These are phyloP conservation scores for Mormyrops boulengeri DNA, from an alignment of 2,797 vertebrate genomes.

Conservation along the genomic window DNA sequence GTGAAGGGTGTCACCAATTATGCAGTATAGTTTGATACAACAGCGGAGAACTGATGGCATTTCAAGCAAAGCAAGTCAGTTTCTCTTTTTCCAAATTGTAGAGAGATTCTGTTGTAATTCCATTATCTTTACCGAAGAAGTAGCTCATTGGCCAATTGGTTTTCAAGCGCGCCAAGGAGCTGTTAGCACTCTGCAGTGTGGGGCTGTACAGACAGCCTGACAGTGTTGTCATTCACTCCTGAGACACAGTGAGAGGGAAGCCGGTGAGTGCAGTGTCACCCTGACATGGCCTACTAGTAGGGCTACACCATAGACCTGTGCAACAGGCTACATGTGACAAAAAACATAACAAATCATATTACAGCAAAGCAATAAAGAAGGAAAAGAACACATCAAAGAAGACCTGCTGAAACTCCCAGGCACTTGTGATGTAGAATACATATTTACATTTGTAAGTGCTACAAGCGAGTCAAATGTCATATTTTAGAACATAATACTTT, in stretches of 20 bases:
- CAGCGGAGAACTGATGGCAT: background rate
- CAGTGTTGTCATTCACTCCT: conserved; percentile 17
- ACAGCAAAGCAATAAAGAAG: conserved; percentile 16
- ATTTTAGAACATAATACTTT: conserved; percentile 34
- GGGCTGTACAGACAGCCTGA: background rate
- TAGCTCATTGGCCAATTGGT: background rate
- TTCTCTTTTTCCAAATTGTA: background rate
- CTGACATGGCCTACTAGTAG: background rate
- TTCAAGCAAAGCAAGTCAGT: background rate
- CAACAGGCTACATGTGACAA: background rate
- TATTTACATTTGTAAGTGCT: conserved; percentile 52
- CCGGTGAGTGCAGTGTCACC: background rate
- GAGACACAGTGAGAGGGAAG: background rate
- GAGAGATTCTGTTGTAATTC: background rate
- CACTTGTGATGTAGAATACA: conserved; percentile 54
- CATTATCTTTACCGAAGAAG: background rate
- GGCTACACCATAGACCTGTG: background rate
- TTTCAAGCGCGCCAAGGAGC: background rate
- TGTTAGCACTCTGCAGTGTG: background rate
- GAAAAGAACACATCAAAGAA: conserved; percentile 41
- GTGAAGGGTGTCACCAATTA: background rate
- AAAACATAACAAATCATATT: conserved; percentile 17
- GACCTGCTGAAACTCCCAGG: conserved; percentile 52
- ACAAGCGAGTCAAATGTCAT: conserved; percentile 39
- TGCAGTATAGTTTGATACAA: background rate